A percentile compares a stretch with the other conserved stretches of the same genome.
Evolutionary conservation across 1,140 invertebrate species (phyloP).

Genomic region (Danaus melanippus): DNA sequence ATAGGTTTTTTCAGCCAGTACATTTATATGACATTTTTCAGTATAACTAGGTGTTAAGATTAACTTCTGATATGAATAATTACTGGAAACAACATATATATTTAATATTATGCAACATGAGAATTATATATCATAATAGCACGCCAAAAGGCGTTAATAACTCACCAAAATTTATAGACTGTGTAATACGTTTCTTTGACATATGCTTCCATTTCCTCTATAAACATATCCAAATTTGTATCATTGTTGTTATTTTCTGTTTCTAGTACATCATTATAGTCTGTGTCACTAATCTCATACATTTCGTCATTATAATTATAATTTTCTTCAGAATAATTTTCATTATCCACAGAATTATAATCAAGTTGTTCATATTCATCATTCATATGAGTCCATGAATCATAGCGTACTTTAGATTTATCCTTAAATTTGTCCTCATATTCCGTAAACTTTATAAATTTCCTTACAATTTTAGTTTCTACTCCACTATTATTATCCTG

Average conservation of each 20-base stretch:
- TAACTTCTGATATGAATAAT: constrained; percentile 14
- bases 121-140: not conserved
- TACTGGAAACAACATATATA: constrained; percentile 20
- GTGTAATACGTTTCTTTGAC: constrained; percentile 24
- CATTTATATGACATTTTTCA: constrained; percentile 10
- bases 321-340: constrained; percentile 18
- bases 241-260: constrained; percentile 6
- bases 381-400: constrained; percentile 5
- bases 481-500: constrained; percentile 2
- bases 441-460: constrained; percentile 34
- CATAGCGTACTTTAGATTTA: constrained; percentile 3
- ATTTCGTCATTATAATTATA: constrained; percentile 23
- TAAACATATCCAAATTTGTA: constrained; percentile 19
- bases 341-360: constrained; percentile 3
- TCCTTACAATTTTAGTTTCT: constrained; percentile 39
- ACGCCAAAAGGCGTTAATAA: not conserved
- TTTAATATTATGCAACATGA: not conserved
- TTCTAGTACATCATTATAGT: constrained; percentile 9
- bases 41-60: constrained; percentile 6
- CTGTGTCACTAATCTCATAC: not conserved
- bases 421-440: constrained; percentile 39
- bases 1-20: constrained; percentile 18
- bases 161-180: constrained; percentile 36
- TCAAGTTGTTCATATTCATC: constrained; percentile 13
- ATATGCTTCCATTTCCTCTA: constrained; percentile 25